phyloP scores from a whole-genome alignment of 2,797 vertebrate genomes.

The Pipistrellus pygmaeus region DNA sequence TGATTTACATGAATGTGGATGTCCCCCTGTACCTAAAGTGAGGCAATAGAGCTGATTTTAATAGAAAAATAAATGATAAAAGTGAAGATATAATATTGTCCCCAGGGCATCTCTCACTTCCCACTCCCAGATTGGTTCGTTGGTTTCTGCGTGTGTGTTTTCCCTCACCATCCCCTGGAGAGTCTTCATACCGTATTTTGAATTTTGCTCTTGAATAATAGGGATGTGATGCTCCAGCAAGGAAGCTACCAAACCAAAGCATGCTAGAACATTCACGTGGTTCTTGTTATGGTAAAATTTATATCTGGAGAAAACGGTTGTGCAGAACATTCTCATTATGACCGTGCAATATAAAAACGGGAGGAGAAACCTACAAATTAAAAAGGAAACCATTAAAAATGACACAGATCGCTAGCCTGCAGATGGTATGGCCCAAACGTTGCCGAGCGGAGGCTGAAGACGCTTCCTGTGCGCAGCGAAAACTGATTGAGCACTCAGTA shows the following conservation, averaged over 20 bases:
- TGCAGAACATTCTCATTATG: slow-evolving; percentile 15
- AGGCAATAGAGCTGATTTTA: not conserved
- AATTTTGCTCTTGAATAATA: slow-evolving; percentile 42
- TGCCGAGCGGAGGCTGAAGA: not conserved
- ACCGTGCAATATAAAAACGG: not conserved
- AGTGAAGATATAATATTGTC: slow-evolving; percentile 31
- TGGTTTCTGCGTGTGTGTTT: not conserved
- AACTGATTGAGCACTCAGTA: not conserved
- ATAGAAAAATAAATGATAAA: slow-evolving; percentile 17
- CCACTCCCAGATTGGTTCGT: not conserved
- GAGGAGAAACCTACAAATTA: not conserved
- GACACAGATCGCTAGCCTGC: not conserved
- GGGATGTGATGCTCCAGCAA: slow-evolving; percentile 9
- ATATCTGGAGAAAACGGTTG: not conserved
- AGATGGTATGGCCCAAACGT: not conserved
- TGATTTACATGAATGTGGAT: not conserved
- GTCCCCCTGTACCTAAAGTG: not conserved
- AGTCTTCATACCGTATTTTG: slow-evolving; percentile 35
- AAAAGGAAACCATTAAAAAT: slow-evolving; percentile 47
- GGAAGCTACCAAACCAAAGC: slow-evolving; percentile 42
- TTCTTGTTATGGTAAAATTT: slow-evolving; percentile 27
- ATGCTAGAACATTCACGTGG: not conserved
- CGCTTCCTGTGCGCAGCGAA: not conserved
- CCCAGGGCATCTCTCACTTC: not conserved
- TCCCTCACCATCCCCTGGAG: not conserved